Conservation (phyloP, 2,797 vertebrate genomes). For the Accipiter fasciatus region DNA sequence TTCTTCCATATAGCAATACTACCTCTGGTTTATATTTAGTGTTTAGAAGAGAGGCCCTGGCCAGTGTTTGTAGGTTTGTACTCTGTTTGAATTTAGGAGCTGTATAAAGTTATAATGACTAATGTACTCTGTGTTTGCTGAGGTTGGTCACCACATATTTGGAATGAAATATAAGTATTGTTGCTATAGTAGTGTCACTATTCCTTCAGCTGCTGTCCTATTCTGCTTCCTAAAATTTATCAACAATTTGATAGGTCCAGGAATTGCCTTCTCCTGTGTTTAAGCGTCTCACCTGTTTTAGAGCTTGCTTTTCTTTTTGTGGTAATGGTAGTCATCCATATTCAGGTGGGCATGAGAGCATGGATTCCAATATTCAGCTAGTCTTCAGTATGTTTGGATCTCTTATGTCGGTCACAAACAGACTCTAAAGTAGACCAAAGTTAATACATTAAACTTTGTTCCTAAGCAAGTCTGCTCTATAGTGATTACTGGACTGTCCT, state of each 20-base stretch:
- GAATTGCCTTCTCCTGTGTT: background rate
- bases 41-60: background rate
- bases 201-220: background rate
- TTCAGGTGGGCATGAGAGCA: background rate
- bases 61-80: background rate
- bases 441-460: background rate
- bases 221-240: background rate
- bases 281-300: background rate
- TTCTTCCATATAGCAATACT: background rate
- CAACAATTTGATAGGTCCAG: background rate
- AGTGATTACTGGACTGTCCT: background rate
- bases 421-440: background rate
- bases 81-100: background rate
- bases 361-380: background rate
- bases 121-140: background rate
- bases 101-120: background rate
- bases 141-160: background rate
- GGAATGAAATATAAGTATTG: background rate
- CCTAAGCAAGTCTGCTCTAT: background rate
- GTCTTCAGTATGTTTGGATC: background rate
- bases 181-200: background rate
- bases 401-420: background rate
- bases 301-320: background rate
- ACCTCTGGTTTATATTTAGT: background rate
- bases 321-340: background rate